Percentiles rank a stretch among this genome's conserved stretches.
phyloP scores from a whole-genome alignment of 2,797 vertebrate genomes.

The Pagetopsis macropterus region DNA sequence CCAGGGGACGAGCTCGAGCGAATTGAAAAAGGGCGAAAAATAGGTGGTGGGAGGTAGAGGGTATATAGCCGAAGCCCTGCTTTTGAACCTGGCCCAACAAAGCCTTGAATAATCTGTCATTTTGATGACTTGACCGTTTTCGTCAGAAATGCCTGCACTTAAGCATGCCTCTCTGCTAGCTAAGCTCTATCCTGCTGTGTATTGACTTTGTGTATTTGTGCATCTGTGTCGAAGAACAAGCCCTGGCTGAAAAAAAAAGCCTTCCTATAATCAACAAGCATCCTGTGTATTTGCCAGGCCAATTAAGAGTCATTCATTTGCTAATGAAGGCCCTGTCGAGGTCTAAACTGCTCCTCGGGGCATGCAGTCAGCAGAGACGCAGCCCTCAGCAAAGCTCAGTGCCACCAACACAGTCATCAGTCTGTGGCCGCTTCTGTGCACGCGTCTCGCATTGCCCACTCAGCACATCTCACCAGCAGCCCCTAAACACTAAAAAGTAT shows the following conservation, averaged over 20 bases:
- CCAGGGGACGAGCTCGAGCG: constrained; percentile 72
- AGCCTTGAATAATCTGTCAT: constrained; percentile 67
- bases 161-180: constrained; percentile 39
- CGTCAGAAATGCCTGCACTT: constrained; percentile 38
- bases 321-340: constrained; percentile 83
- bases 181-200: constrained; percentile 47
- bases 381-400: constrained; percentile 74
- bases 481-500: constrained; percentile 84
- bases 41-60: constrained; percentile 64
- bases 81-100: constrained; percentile 66
- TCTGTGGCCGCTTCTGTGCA: constrained; percentile 68
- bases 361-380: constrained; percentile 75
- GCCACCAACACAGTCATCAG: constrained; percentile 76
- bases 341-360: constrained; percentile 82
- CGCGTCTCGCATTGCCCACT: constrained; percentile 77
- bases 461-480: constrained; percentile 82
- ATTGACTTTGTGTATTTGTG: constrained; percentile 58
- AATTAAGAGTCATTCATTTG: constrained; percentile 87
- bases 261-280: constrained; percentile 82
- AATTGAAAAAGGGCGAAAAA: constrained; percentile 75
- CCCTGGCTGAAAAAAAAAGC: constrained; percentile 44
- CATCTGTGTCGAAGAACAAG: constrained; percentile 57
- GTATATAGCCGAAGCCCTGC: constrained; percentile 58
- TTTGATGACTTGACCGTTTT: constrained; percentile 72
- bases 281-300: constrained; percentile 82